phyloP scores from a whole-genome alignment of 1,140 invertebrate genomes.

The Patella vulgata region DNA sequence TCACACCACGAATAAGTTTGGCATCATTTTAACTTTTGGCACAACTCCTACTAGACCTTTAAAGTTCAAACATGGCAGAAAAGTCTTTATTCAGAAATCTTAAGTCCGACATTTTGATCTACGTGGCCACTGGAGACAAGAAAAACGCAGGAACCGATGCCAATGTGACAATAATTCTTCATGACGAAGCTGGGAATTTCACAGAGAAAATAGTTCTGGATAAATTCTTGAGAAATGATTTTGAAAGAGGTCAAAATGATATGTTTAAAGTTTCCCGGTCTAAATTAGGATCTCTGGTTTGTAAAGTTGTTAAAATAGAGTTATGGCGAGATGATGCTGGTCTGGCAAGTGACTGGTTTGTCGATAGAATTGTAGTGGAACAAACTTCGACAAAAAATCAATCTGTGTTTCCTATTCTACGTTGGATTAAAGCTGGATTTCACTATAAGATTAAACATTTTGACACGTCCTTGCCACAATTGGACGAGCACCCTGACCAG shows the following conservation, averaged over 20 bases:
- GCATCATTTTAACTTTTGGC: no score
- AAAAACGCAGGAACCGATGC: conserved; percentile 44
- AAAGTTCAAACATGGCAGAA: no score
- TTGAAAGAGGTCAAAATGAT: conserved; percentile 62
- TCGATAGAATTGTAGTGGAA: conserved; percentile 28
- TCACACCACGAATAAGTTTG: no score
- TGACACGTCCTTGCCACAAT: conserved; percentile 29
- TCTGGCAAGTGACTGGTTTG: conserved; percentile 26
- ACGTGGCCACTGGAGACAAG: conserved; percentile 43
- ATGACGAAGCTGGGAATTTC: conserved; percentile 53
- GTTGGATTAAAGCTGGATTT: conserved; percentile 28
- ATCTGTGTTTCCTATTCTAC: conserved; percentile 30
- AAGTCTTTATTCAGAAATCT: no score
- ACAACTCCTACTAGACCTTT: no score
- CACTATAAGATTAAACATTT: conserved; percentile 24
- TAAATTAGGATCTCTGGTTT: no score
- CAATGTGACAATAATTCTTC: conserved; percentile 50
- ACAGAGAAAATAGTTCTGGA: conserved; percentile 57
- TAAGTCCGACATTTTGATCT: conserved; percentile 33
- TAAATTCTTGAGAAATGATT: conserved; percentile 63
- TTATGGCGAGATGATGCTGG: conserved; percentile 26
- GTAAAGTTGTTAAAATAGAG: conserved; percentile 19
- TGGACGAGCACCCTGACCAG: conserved; percentile 20
- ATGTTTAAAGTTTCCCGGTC: conserved; percentile 49
- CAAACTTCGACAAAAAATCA: neutral